Base-by-base conservation (phyloP, 2,797 vertebrate genomes). In the Cephalopachus bancanus region DNA sequence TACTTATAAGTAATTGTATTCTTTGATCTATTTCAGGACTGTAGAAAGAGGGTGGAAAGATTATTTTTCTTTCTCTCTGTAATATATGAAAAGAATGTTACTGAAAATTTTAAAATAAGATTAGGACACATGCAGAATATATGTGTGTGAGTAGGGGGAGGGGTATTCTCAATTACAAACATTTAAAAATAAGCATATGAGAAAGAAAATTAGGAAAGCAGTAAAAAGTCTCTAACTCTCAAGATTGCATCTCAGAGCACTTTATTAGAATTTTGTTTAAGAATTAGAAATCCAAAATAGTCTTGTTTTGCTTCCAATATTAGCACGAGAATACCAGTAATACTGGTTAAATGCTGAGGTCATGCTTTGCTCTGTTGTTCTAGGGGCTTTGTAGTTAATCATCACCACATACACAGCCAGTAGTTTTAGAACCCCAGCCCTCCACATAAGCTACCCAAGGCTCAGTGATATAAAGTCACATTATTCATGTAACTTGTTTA, bases 401-500 rank as follows among this genome's bases (percentile, higher is more conserved):
- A 57, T 75, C 44, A 81, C 3, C 75, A 44, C 12, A 79, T 75
- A 83, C 7, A 83, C 14, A 86, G 44, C 24, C 71, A 81, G 53
- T 37, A 65, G 64, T 84, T 90, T 74, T 30, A 69, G 44, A 51
- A 24, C 8, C 8, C 26, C 37, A 78, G 3, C 33, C 75, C 26
- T 30, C 22, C 60, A 26, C 10, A 83, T 84, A 64, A 91, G 5
- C 51, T 69, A 69, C 19, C 17, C 4, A 33, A 16, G 28, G 2
- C 59, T 95, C 53, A 88, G 5, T 57, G 65, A 94, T 37, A 86
- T 51, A 20, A 71, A 62, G 30, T 57, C 28, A 55, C 24, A 37
- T 86, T 64, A 59, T 59, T 67, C 55, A 72, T 71, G 51, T 72
- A 89, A 78, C 16, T 89, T 94, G 69, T 53, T 94, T 83, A 80